Conservation (phyloP, 2,113 vertebrate genomes). For the Cardinalis cardinalis region DNA sequence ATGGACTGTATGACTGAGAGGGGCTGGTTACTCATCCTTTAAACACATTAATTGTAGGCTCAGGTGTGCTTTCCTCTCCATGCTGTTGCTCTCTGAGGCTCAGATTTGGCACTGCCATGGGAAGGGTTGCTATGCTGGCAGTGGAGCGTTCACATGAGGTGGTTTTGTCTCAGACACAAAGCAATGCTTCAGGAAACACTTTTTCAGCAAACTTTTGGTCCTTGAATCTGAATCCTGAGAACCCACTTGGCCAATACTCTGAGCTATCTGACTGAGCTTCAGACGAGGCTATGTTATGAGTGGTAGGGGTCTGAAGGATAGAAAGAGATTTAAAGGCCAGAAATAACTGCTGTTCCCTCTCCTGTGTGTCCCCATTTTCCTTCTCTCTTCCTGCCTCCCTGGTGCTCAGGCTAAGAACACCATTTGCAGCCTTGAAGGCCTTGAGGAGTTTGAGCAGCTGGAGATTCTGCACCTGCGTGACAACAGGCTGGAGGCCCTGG, state of each 20-base stretch:
- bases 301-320: neutral
- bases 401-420: conserved; percentile 81
- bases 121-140: neutral
- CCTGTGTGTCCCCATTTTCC: neutral
- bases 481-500: conserved; percentile 82
- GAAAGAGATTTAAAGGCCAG: neutral
- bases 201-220: neutral
- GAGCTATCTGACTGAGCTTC: neutral
- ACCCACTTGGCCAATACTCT: neutral
- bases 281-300: neutral
- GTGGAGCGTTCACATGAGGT: neutral
- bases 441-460: conserved; percentile 77
- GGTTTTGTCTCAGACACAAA: neutral
- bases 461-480: conserved; percentile 86
- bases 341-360: neutral
- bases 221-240: neutral
- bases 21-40: neutral
- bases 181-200: neutral
- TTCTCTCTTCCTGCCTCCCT: neutral
- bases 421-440: conserved; percentile 79
- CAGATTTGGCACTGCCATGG: neutral
- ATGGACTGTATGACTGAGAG: neutral
- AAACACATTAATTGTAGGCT: neutral
- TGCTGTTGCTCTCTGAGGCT: neutral
- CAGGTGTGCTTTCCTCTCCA: neutral